Percentiles rank a stretch among this genome's conserved stretches.
Evolutionary conservation across 2,113 vertebrate genomes (phyloP).

Genomic region (Ranitomeya imitator): DNA sequence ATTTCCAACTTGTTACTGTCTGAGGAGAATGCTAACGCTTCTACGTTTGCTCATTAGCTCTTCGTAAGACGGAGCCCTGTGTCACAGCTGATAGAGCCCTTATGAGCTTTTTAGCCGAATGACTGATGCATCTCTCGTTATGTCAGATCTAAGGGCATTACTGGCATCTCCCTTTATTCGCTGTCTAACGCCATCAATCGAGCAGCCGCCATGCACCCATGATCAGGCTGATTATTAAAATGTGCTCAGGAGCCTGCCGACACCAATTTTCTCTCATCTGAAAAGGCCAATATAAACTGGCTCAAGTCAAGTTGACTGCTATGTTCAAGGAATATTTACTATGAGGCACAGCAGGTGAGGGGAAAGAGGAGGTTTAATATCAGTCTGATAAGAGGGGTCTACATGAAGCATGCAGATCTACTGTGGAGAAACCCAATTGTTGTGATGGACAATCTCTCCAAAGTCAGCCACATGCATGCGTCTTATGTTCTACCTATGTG

Average conservation of each 20-base stretch:
- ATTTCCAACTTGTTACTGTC: slow-evolving; percentile 70
- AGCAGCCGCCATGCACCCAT: slow-evolving; percentile 75
- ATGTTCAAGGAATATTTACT: slow-evolving; percentile 65
- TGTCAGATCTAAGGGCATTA: slow-evolving; percentile 77
- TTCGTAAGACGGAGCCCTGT: slow-evolving; percentile 71
- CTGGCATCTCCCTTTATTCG: slow-evolving; percentile 77
- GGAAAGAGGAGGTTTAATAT: slow-evolving; percentile 35
- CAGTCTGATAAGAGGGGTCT: slow-evolving; percentile 49
- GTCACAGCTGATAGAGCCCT: slow-evolving; percentile 76
- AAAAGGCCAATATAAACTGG: slow-evolving; percentile 69
- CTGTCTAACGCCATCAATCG: slow-evolving; percentile 76
- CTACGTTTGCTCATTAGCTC: slow-evolving; percentile 78
- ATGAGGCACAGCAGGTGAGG: slow-evolving; percentile 64
- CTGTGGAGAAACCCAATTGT: background rate
- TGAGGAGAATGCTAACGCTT: slow-evolving; percentile 68
- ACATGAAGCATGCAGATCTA: slow-evolving; percentile 30
- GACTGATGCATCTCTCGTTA: slow-evolving; percentile 78
- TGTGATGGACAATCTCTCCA: background rate
- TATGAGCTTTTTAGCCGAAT: slow-evolving; percentile 80
- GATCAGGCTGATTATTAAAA: slow-evolving; percentile 79
- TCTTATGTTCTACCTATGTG: background rate
- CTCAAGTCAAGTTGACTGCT: slow-evolving; percentile 62
- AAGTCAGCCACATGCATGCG: background rate
- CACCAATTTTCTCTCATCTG: slow-evolving; percentile 72
- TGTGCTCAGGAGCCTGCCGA: slow-evolving; percentile 72